Evolutionary conservation across 2,888 invertebrate species (phyloP), one percentile per base, ranked within the genome.

Genomic region (Agelastica alni): DNA sequence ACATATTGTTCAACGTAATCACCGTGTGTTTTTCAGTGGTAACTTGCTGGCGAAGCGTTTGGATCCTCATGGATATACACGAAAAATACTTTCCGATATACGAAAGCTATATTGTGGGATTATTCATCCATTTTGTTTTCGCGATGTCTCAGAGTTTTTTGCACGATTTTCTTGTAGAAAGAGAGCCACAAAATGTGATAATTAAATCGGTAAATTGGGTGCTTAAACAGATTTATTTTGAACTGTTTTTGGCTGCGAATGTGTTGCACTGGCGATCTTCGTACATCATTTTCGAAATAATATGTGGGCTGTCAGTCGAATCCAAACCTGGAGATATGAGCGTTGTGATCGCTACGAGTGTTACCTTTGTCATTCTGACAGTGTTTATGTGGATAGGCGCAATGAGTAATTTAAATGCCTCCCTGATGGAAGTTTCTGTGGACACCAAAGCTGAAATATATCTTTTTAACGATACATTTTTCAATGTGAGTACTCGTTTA

Each of bases 361-460:
- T 16, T 1, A 34, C 34, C n/a, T 34, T 16, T 7, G 0, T 52
- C 5, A 12, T 26, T 1, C 3, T 10, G 7, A 3, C 12, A 1
- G 9, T 30, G 13, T 17, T 47, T 13, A 39, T 61, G 32, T 49
- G 51, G 17, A 47, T 84, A 10, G 79, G 82, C 4, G 77, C 80
- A 0, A 68, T 82, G 0, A 75, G 80, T 44, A 85, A 84, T 65
- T 65, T 83, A 9, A 73, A 83, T 20, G 81, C 84, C 0, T 72
- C 83, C 0, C 87, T 87, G 0, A 81, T 82, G 64, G 77, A 83
- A 66, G 72, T 86, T 9, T 74, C 79, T 61, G 78, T 83, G 1
- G 87, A 87, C 62, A 78, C 78, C 4, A 81, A 82, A 53, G 79
- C 79, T 30, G 75, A 78, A 34, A 82, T 83, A 2, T 87, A 86